Base-by-base conservation (phyloP, 2,888 invertebrate genomes). In the Geophilus truncorum region DNA sequence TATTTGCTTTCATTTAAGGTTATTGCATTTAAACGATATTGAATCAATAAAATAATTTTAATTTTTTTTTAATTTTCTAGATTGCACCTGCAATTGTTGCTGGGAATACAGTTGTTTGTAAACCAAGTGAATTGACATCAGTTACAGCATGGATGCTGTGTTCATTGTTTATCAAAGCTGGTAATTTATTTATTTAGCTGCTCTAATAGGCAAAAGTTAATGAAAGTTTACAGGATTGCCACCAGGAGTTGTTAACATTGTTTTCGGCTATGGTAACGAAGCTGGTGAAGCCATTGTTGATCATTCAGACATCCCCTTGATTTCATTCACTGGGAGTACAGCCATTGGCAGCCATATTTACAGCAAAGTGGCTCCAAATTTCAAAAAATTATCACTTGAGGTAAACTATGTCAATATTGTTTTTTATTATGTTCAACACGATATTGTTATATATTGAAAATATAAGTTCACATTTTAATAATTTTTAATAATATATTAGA, bases 321-420 rank as follows among this genome's bases (percentile, higher is more conserved):
- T 90, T 40, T 89, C 89, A 3, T 90, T 90, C 84, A 90, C 90
- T 34, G 90, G 90, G 4, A 89, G 89, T 34, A 89, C 89, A 5
- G 85, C 84, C 6, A 88, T 87, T 21, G 89, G 89, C 1, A 83
- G 84, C 28, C 85, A 84, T 76, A 88, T 90, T 40, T 85, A 86
- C 12, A 77, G 83, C 25, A 84, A 85, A 18, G 84, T 87, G 15
- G 87, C 89, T 1, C 86, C 87, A 1, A 78, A 83, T 18, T 84
- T 86, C 80, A 90, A 90, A 84, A 90, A 89, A 84, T 84, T 90
- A 0, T 90, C 90, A 3, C 85, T 90, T 15, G 90, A 90, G 86
- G 88, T 89, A 83, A 82, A 80, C 81, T 10, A 18, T 40, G 40
- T 12, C 10, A 10, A 76, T 21, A 25, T 12, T 76, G n/a, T 76